Evolutionary conservation across 2,113 vertebrate species (phyloP), one percentile per base, ranked within the genome.

Genomic region (Syngnathus floridae): DNA sequence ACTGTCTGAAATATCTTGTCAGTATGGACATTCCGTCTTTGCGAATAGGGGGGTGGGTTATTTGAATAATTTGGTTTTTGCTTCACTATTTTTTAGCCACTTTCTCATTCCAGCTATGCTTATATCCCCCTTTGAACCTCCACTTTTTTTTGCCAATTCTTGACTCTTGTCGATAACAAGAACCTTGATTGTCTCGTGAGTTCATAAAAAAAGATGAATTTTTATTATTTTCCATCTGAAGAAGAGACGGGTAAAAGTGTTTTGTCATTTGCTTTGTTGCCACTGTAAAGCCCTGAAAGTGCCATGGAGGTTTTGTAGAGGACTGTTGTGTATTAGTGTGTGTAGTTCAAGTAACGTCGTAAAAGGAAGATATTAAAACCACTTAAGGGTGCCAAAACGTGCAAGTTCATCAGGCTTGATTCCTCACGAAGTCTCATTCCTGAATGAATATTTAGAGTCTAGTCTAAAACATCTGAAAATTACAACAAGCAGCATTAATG

Each of bases 201-300:
- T 45, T 66, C 22, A 59, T 46, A 31, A 67, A 31, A 41, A 72
- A 77, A 68, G 61, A 46, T 71, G 67, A 70, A 66, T 72, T 67
- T 75, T 66, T 43, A 45, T 40, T 71, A 62, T 51, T 73, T 52
- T 72, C 67, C 65, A 66, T 68, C 64, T 51, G 75, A 73, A 74
- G 70, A 73, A 51, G 62, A 82, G 73, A 80, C 72, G 75, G 81
- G 77, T 84, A 83, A 67, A 41, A 41, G 40, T 51, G 79, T 71
- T 78, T 80, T 76, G 64, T 37, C 19, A 22, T 80, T 87, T 84
- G 83, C 84, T 77, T 86, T 79, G 72, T 85, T 74, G 79, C 81
- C 80, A 82, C 84, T 83, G 81, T 82, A 82, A 80, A 88, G 84
- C 85, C 78, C 82, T 81, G 83, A 81, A 86, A 84, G 88, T 88